Conservation (phyloP, 1,140 invertebrate genomes). For the Ostrea edulis region DNA sequence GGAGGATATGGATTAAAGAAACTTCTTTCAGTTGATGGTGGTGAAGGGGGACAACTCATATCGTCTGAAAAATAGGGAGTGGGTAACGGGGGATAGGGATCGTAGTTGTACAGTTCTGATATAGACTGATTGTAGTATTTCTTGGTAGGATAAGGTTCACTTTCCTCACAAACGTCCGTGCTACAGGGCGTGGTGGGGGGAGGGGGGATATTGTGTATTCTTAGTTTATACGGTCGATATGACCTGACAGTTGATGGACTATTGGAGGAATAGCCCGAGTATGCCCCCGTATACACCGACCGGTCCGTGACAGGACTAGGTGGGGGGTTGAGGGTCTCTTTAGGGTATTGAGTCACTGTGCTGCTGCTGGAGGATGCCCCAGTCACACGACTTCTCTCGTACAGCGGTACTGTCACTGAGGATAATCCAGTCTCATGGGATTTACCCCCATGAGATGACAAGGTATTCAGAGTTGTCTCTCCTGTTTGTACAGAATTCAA, state of each 20-base stretch:
- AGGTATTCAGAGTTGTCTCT: slow-evolving; percentile 64
- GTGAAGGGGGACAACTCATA: slow-evolving; percentile 85
- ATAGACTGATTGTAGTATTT: slow-evolving; percentile 71
- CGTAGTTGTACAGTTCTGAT: slow-evolving; percentile 82
- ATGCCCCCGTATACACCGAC: slow-evolving; percentile 76
- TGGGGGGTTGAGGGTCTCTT: slow-evolving; percentile 92
- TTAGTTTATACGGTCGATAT: slow-evolving; percentile 85
- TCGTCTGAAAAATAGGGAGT: slow-evolving; percentile 88
- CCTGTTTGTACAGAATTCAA: slow-evolving; percentile 65
- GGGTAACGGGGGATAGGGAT: slow-evolving; percentile 90
- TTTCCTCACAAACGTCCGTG: slow-evolving; percentile 94
- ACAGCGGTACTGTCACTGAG: slow-evolving; percentile 75
- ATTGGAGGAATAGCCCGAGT: slow-evolving; percentile 72
- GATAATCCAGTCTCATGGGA: slow-evolving; percentile 68
- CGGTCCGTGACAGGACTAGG: slow-evolving; percentile 89
- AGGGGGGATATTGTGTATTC: slow-evolving; percentile 87
- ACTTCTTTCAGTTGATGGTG: slow-evolving; percentile 85
- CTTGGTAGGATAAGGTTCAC: slow-evolving; percentile 75
- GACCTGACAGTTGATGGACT: slow-evolving; percentile 76
- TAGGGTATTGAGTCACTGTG: slow-evolving; percentile 84
- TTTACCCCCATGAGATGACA: slow-evolving; percentile 66
- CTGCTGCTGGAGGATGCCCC: slow-evolving; percentile 88
- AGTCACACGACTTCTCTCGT: slow-evolving; percentile 90
- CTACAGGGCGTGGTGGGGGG: slow-evolving; percentile 96
- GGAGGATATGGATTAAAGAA: slow-evolving; percentile 87